These are phyloP conservation scores for Neotoma lepida DNA, from an alignment of 2,113 vertebrate species.

Conservation along the genomic window DNA sequence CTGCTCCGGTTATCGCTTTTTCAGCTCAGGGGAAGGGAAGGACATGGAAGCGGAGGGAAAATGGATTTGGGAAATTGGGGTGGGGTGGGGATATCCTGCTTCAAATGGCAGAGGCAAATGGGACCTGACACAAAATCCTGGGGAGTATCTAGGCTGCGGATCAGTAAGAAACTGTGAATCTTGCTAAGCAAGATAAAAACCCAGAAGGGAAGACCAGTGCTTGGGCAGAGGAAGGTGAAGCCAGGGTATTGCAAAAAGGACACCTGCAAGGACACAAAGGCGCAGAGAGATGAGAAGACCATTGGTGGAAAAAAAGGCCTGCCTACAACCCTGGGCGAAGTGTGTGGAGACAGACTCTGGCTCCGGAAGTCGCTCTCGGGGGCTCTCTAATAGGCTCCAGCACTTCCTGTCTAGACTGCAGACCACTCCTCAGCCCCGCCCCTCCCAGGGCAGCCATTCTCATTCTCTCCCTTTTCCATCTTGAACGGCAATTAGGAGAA, in stretches of 20 bases:
- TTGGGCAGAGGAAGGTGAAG: not conserved
- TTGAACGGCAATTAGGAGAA: slow-evolving; percentile 89
- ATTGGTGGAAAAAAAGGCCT: not conserved
- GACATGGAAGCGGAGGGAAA: not conserved
- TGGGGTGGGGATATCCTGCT: not conserved
- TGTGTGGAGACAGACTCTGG: not conserved
- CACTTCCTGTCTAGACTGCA: not conserved
- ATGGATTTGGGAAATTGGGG: not conserved
- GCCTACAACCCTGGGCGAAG: not conserved
- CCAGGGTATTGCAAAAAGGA: not conserved
- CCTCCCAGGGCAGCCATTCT: slow-evolving; percentile 59
- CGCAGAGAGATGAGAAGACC: not conserved
- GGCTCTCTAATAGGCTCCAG: slow-evolving; percentile 20
- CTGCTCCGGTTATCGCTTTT: not conserved
- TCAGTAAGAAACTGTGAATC: not conserved
- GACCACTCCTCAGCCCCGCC: not conserved
- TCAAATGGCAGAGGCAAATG: not conserved
- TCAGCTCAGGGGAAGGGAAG: not conserved
- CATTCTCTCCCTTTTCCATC: slow-evolving; percentile 74
- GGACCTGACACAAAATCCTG: not conserved
- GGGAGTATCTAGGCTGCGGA: not conserved
- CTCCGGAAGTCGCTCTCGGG: rapidly evolving
- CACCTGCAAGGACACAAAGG: not conserved
- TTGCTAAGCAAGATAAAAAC: not conserved
- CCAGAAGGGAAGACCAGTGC: not conserved